Evolutionary conservation across 2,888 invertebrate species (phyloP), one percentile per base, ranked within the genome.

Genomic region (Drosophila nigritarsus): DNA sequence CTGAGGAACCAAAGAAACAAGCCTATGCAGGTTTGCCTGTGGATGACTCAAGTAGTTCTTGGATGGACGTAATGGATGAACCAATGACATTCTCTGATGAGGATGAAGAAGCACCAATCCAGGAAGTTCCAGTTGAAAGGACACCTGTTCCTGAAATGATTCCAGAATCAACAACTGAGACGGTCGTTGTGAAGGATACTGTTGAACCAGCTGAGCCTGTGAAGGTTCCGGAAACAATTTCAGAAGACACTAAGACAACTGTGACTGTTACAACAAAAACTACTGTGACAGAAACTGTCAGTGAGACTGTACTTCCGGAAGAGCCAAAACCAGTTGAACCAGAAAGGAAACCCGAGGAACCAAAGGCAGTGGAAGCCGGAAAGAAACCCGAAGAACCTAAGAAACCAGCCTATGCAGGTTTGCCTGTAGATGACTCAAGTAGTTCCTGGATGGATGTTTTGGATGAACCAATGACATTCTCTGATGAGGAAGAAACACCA

Each of bases 51-150:
- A 65, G 61, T 24, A 61, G 61, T 66, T 67, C 90, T 2, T 93
- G 92, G 89, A 87, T 93, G 84, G 73, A 87, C 56, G 85, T 91
- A 20, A 54, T 91, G 36, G 93, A 93, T 50, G 92, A 93, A 62
- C 91, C 90, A 42, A 87, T 91, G 68, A 73, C 78, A 15, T 84
- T 92, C 65, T 87, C 91, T 9, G 91, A 90, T 29, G 90, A 75
- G 0, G 71, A 70, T 30, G 75, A 69, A 30, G 78, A 83, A 18
- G 9, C 27, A 61, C 15, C 62, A n/a, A 11, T 42, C 30, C 54
- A 59, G 6, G 55, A 50, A 45, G 20, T 27, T 2, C 27, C 49
- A 3, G 42, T 59, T 15, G 53, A 63, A 20, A 32, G 36, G 11
- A 18, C 29, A 4, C 36, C 48, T 1, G 18, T 13, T 27, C 4